A percentile compares a stretch with the other conserved stretches of the same genome.
Evolutionary conservation across 2,797 vertebrate genomes (phyloP).

Genomic region (Karalla daura): DNA sequence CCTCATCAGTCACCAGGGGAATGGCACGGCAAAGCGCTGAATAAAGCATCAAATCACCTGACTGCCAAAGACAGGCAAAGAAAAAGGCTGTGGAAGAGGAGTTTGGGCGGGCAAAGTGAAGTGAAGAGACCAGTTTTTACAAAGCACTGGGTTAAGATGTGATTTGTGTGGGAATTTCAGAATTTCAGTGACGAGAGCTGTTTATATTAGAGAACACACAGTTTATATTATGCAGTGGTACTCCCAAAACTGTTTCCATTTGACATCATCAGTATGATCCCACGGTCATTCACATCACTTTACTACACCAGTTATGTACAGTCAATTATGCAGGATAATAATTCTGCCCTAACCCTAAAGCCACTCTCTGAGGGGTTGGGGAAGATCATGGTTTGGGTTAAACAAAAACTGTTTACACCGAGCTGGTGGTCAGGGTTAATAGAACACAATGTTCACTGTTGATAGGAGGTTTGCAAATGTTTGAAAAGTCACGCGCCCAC

Average conservation of each 20-base stretch:
- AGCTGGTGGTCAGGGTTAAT: slow-evolving; percentile 10
- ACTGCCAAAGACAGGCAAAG: slow-evolving; percentile 46
- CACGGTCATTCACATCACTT: background rate
- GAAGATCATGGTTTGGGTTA: background rate
- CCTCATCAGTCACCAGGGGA: slow-evolving; percentile 61
- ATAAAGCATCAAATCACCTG: slow-evolving; percentile 69
- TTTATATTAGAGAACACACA: background rate
- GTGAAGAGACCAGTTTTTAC: slow-evolving; percentile 21
- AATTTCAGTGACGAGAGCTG: background rate
- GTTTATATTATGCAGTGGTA: background rate
- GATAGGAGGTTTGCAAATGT: background rate
- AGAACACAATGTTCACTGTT: background rate
- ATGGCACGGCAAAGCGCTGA: slow-evolving; percentile 56
- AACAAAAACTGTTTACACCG: background rate
- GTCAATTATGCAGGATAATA: background rate
- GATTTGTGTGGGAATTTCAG: slow-evolving; percentile 7
- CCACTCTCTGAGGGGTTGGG: too few species aligned
- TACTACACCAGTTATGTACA: background rate
- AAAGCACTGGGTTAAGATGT: slow-evolving; percentile 15
- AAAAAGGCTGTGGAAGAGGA: slow-evolving; percentile 35
- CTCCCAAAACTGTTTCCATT: background rate
- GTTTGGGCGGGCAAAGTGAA: background rate
- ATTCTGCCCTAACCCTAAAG: background rate
- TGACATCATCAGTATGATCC: background rate
- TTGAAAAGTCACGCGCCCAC: slow-evolving; percentile 7